Base-by-base conservation (phyloP, 2,113 vertebrate genomes). In the Empidonax alnorum region DNA sequence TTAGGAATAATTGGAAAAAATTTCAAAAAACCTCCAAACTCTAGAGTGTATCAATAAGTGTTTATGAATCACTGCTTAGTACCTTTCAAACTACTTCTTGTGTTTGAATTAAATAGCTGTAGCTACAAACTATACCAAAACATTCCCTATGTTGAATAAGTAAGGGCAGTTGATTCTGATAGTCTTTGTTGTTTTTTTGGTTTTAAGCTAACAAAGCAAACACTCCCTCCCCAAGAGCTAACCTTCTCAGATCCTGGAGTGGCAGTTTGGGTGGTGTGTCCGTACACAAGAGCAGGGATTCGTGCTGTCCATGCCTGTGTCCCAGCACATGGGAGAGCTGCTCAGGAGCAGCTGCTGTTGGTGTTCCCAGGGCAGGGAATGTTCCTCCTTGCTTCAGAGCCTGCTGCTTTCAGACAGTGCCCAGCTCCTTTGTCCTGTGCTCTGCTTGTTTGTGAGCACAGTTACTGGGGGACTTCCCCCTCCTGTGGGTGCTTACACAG, bases 241-340 rank as follows among this genome's bases (percentile, higher is more conserved):
- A 37, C 23, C 20, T n/a, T 55, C 42, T 56, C 27, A 65, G 53
- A 27, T 79, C 15, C 33, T 37, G 18, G 13, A 20, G 22, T 50
- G 25, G 20, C 14, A 33, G 2, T 52, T 67, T 55, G 67, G 27
- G 5, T 67, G 42, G 35, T 65, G 68, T 73, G 27, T 58, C 52
- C 8, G 7, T 19, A 25, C 11, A 46, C 74, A 56, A 72, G 37
- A 52, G 76, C 49, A 69, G 67, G 46, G 41, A 31, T 83, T 77
- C 5, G 0, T 49, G 7, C 35, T 39, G 31, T 5, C 14, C 7
- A 1, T 14, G 9, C 4, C 1, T 25, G 19, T 56, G 21, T 59
- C 39, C 31, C 21, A 68, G 27, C 24, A 12, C 12, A 3, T 47
- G 31, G 66, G 49, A 56, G 53, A 73, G 17, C 5, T n/a, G 35